Evolutionary conservation across 2,797 vertebrate genomes (phyloP), one percentile per base, ranked within the genome.

Genomic region (Siniperca undulata): DNA sequence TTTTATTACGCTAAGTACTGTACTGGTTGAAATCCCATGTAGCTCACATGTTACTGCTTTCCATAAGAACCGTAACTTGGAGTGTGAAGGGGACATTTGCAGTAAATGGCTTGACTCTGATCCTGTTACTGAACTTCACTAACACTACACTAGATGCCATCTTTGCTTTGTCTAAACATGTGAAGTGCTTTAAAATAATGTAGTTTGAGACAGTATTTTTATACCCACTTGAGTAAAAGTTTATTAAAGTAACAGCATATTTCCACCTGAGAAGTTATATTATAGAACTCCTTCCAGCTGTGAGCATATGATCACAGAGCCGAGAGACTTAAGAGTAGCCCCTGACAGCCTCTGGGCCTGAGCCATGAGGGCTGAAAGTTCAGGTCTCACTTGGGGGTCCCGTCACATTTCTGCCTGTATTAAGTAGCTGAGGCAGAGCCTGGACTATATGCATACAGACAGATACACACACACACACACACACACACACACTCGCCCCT

Each of bases 371-470:
- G 86, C 80, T 9, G 24, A 78, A 19, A 81, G 90, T 89, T 92
- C 92, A 90, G 76, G 80, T 86, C 93, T 86, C 94, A 88, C 75
- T 40, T 82, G 93, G 92, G 88, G 88, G 79, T 71, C 84, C 78
- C 55, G 40, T 89, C 91, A 92, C 78, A 82, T 88, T 78, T 87
- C 83, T 89, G 87, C 77, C 74, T 74, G 80, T 36, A 40, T 82
- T 85, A 92, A 88, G 89, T 62, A 88, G 83, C 86, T 91, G 79
- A 89, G 71, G 60, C 80, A 82, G 55, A 84, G 70, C 55, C 59
- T 70, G 65, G 74, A 85, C 80, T 77, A 74, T 87, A 80, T 85
- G 65, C 78, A 88, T 65, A 78, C n/a, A 70, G 6, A 65, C 40
- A 27, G 38, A 67, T 24, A 62, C 67, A 58, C 66, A 59, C 61